These are phyloP conservation scores for Agrenia bidenticulata DNA, from an alignment of 2,888 invertebrate species.

Conservation along the genomic window DNA sequence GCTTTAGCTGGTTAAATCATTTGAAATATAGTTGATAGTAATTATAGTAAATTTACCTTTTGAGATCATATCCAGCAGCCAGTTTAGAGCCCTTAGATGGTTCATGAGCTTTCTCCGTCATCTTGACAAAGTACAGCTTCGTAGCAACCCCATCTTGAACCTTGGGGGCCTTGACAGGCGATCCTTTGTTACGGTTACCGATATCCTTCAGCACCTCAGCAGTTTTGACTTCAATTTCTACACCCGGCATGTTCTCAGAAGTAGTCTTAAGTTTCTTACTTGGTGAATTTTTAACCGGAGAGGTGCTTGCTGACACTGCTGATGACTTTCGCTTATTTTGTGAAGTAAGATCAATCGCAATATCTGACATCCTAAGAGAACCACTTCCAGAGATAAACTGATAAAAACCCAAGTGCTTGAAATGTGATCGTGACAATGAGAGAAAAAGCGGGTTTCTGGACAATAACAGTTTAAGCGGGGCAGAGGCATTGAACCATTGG, in stretches of 20 bases:
- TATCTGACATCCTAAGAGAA: no score
- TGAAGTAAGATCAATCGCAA: no score
- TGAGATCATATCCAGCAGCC: constrained; percentile 90
- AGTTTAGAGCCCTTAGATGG: constrained; percentile 81
- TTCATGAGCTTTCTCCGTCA: constrained; percentile 76
- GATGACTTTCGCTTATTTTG: no score
- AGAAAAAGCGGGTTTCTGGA: no score
- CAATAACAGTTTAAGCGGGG: no score
- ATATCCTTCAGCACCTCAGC: not conserved
- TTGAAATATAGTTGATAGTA: no score
- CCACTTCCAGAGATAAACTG: no score
- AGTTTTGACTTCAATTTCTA: not conserved
- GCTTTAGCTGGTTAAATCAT: no score
- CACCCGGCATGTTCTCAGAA: not conserved
- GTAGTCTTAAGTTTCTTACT: not conserved
- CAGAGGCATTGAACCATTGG: no score
- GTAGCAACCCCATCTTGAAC: not conserved
- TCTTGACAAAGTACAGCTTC: constrained; percentile 71
- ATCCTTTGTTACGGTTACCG: not conserved
- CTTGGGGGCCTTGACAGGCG: not conserved
- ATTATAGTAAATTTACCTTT: constrained; percentile 62
- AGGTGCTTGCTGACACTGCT: no score
- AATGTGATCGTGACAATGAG: no score
- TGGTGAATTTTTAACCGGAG: not conserved
- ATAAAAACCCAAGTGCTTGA: no score